Evolutionary conservation across 2,888 invertebrate species (phyloP).

Genomic region (Dilophus febrilis): DNA sequence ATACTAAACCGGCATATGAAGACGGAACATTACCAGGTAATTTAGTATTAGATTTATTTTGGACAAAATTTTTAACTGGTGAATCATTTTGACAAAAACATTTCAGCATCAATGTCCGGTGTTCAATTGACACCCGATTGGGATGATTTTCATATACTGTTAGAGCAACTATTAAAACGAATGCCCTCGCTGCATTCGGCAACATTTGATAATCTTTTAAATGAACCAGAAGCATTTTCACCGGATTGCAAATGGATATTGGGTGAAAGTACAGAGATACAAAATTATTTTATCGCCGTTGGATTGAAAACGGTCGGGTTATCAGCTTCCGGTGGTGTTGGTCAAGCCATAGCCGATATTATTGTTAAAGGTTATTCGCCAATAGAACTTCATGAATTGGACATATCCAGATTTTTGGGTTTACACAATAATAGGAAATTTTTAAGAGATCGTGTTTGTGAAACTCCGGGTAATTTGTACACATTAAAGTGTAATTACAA

Average conservation of each 20-base stretch:
- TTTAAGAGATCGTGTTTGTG: conserved; percentile 74
- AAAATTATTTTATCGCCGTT: conserved; percentile 80
- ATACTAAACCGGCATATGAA: conserved; percentile 80
- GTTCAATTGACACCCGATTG: conserved; percentile 72
- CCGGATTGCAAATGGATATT: conserved; percentile 94
- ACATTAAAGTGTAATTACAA: not conserved
- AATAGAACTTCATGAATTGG: conserved; percentile 74
- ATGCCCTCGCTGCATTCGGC: conserved; percentile 64
- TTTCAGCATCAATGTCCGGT: conserved; percentile 32
- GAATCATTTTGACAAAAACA: not conserved
- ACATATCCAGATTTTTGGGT: conserved; percentile 77
- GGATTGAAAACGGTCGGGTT: conserved; percentile 96
- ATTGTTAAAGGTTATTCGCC: conserved; percentile 67
- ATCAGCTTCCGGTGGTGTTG: conserved; percentile 89
- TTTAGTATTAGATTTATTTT: too few relatives aligned
- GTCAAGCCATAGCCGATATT: conserved; percentile 72
- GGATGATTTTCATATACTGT: conserved; percentile 86
- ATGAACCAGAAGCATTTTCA: conserved; percentile 88
- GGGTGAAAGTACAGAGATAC: conserved; percentile 81
- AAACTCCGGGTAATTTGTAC: conserved; percentile 58
- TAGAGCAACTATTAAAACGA: conserved; percentile 69
- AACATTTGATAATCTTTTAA: conserved; percentile 61
- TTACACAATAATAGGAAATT: conserved; percentile 91
- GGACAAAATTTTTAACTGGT: too few relatives aligned
- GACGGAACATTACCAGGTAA: conserved; percentile 47